Conservation (phyloP, 1,140 invertebrate genomes). For the Pseudomyrmex sp. region DNA sequence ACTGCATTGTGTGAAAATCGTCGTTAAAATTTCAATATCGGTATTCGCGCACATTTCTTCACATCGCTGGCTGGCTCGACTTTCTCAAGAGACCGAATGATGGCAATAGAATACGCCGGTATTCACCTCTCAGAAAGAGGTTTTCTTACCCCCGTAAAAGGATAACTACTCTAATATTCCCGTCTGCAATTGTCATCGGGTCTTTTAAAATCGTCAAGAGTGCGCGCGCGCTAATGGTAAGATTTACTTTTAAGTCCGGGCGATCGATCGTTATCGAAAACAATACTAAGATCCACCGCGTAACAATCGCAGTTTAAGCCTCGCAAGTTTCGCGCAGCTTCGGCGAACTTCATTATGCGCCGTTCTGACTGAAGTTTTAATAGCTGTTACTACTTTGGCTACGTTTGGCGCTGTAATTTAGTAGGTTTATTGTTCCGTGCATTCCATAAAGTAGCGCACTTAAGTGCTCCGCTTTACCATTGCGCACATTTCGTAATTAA, state of each 20-base stretch:
- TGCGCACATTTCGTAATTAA: conserved; percentile 57
- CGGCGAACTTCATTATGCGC: conserved; percentile 49
- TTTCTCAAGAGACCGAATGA: no score
- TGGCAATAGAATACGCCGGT: no score
- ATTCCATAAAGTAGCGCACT: conserved; percentile 57
- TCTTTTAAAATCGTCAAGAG: background rate
- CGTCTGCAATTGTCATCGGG: background rate
- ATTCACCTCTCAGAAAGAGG: no score
- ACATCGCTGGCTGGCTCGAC: no score
- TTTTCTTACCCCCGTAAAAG: no score
- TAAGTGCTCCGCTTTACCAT: conserved; percentile 50
- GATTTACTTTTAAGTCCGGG: background rate
- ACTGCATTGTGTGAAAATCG: background rate
- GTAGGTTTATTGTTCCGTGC: conserved; percentile 56
- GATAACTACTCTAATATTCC: no score
- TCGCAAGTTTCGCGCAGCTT: conserved; percentile 40
- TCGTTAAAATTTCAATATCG: background rate
- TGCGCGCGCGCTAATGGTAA: background rate
- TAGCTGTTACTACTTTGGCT: conserved; percentile 58
- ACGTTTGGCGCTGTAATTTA: conserved; percentile 58
- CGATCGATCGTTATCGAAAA: conserved; percentile 33
- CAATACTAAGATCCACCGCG: conserved; percentile 27
- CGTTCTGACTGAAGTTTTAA: conserved; percentile 57
- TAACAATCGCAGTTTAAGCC: conserved; percentile 44
- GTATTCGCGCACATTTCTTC: background rate